Percentiles rank a stretch among this genome's conserved stretches.
phyloP scores from a whole-genome alignment of 2,113 vertebrate genomes.

The Pristiophorus japonicus region DNA sequence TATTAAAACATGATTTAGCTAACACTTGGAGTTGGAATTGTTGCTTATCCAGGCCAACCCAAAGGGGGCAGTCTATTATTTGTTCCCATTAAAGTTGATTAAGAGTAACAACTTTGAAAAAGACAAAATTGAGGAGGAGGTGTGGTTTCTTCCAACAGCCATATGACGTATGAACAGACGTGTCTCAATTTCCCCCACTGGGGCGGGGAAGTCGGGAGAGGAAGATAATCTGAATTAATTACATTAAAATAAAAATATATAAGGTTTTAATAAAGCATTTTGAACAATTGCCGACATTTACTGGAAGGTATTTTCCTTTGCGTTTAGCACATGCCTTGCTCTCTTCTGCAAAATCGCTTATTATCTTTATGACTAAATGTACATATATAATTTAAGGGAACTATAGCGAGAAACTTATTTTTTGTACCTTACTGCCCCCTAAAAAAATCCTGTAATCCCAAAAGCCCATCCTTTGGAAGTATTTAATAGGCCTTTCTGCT shows the following conservation, averaged over 20 bases:
- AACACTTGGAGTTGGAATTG: background rate
- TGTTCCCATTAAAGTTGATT: background rate
- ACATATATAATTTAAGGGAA: no score
- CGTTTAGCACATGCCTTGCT: background rate
- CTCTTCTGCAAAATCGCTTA: background rate
- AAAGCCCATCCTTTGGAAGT: background rate
- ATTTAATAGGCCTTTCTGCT: background rate
- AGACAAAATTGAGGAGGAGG: background rate
- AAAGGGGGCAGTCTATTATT: constrained; percentile 1
- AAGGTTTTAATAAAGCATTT: background rate
- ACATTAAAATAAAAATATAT: background rate
- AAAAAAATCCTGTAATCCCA: background rate
- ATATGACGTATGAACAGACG: background rate
- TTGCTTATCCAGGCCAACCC: background rate
- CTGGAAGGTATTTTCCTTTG: background rate
- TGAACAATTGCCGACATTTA: background rate
- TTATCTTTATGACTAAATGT: background rate
- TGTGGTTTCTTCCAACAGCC: background rate
- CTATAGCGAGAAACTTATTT: background rate
- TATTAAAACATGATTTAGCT: background rate
- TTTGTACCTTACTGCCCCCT: background rate
- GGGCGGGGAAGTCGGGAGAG: background rate
- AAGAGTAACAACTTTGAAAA: constrained; percentile 7
- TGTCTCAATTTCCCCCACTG: background rate
- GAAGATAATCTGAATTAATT: background rate